Conservation (phyloP, 2,113 vertebrate species). For the Lichenostomus cassidix region DNA sequence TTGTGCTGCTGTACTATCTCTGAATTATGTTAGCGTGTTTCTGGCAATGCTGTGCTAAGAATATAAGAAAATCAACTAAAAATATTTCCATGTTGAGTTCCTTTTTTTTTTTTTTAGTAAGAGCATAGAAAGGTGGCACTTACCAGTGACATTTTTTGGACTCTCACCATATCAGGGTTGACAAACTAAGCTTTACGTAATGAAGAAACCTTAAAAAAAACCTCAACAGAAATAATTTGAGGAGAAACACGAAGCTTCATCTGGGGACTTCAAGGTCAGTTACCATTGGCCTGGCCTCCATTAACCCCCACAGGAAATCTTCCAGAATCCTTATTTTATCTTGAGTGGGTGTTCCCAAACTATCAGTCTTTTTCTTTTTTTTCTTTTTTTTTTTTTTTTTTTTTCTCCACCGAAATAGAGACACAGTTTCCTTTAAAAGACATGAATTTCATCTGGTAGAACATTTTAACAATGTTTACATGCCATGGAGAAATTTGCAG, state of each 20-base stretch:
- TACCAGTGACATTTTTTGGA: conserved; percentile 39
- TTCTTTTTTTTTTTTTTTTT: conserved; percentile 12
- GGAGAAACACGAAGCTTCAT: conserved; percentile 69
- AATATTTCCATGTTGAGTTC: background rate
- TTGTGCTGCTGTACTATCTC: conserved; percentile 14
- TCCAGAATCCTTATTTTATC: conserved; percentile 76
- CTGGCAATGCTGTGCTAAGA: conserved; percentile 17
- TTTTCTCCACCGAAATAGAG: conserved; percentile 62
- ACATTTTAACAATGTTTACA: conserved; percentile 60
- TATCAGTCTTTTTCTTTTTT: conserved; percentile 42
- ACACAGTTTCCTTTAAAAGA: conserved; percentile 67
- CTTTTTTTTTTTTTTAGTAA: background rate
- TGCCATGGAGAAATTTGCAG: conserved; percentile 52
- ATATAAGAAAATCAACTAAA: conserved; percentile 1
- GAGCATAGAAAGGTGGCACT: conserved; percentile 16
- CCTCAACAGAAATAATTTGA: conserved; percentile 65
- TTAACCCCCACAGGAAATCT: conserved; percentile 76
- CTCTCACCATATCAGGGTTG: conserved; percentile 52
- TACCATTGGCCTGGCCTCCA: conserved; percentile 73
- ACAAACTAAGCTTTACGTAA: conserved; percentile 60
- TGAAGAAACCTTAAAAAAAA: conserved; percentile 40
- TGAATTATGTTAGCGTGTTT: conserved; percentile 39
- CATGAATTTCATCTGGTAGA: conserved; percentile 67
- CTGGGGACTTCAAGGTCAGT: conserved; percentile 73
- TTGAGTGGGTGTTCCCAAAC: conserved; percentile 73